Percentiles rank a stretch among this genome's conserved stretches.
Conservation (phyloP, 2,888 invertebrate genomes). For the Cyclophora albipunctata region DNA sequence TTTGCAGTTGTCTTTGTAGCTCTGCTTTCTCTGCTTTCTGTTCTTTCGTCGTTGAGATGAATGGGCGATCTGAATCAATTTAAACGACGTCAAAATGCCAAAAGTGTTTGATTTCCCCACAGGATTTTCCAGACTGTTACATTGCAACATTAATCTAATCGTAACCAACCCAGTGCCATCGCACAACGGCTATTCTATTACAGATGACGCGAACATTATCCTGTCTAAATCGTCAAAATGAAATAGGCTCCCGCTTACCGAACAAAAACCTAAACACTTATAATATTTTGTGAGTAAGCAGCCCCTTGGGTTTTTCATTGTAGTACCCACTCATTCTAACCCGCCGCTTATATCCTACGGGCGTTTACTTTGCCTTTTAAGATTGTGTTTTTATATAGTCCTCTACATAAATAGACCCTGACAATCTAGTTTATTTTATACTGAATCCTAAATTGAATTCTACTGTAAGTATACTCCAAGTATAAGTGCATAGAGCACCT, state of each 20-base stretch:
- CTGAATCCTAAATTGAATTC: slow-evolving; percentile 44
- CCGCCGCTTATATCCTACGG: slow-evolving; percentile 32
- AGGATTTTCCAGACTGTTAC: too few relatives aligned
- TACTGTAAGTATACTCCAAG: slow-evolving; percentile 30
- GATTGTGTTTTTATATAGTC: slow-evolving; percentile 41
- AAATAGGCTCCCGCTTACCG: slow-evolving; percentile 16
- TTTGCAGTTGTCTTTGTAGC: too few relatives aligned
- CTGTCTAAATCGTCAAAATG: too few relatives aligned
- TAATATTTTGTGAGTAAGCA: slow-evolving; percentile 26
- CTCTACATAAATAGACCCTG: slow-evolving; percentile 40
- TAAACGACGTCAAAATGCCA: too few relatives aligned
- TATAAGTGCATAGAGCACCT: slow-evolving; percentile 33
- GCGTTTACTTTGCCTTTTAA: slow-evolving; percentile 35
- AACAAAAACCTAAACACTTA: slow-evolving; percentile 17
- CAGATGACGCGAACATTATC: too few relatives aligned
- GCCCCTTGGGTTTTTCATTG: slow-evolving; percentile 19
- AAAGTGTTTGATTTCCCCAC: too few relatives aligned
- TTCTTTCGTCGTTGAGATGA: too few relatives aligned
- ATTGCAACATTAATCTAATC: too few relatives aligned
- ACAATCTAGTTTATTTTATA: slow-evolving; percentile 45
- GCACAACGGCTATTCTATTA: too few relatives aligned
- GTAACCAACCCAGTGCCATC: too few relatives aligned
- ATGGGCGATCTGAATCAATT: too few relatives aligned
- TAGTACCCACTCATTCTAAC: slow-evolving; percentile 22
- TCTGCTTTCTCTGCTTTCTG: too few relatives aligned